These are phyloP conservation scores for Sinocyclocheilus anshuiensis DNA, from an alignment of 2,113 vertebrate genomes.

Conservation along the genomic window DNA sequence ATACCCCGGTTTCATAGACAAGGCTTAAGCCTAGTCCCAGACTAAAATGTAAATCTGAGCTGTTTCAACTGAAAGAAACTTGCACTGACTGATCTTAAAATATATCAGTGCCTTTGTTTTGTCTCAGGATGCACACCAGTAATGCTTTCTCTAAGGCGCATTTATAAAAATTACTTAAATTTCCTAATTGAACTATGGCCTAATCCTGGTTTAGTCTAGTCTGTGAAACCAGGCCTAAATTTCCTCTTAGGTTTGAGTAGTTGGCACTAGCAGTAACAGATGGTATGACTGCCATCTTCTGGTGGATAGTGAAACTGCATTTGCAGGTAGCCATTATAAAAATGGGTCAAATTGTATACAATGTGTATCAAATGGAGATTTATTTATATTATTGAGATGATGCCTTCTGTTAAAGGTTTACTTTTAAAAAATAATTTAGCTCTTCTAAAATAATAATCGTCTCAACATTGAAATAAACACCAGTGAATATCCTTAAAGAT, in stretches of 20 bases:
- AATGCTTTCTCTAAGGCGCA: too few species aligned
- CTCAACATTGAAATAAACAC: background rate
- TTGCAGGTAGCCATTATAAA: background rate
- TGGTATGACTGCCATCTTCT: conserved; percentile 28
- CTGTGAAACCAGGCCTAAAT: background rate
- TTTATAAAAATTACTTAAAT: too few species aligned
- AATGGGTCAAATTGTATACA: background rate
- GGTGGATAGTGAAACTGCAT: background rate
- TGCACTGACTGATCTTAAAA: too few species aligned
- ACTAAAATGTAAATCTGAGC: too few species aligned
- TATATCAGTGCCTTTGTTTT: too few species aligned
- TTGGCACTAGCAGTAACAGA: background rate
- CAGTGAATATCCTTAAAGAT: background rate
- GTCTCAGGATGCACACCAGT: too few species aligned
- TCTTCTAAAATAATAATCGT: background rate
- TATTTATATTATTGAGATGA: background rate
- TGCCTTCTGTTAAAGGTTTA: background rate
- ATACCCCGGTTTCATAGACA: too few species aligned
- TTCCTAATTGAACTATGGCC: too few species aligned
- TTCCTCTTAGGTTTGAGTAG: background rate
- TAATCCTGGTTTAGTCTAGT: too few species aligned
- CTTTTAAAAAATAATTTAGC: background rate
- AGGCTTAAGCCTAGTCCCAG: too few species aligned
- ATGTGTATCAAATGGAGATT: background rate
- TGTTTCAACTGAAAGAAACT: too few species aligned